These are phyloP conservation scores for Gambelia wislizenii DNA, from an alignment of 2,797 vertebrate species.

Conservation along the genomic window DNA sequence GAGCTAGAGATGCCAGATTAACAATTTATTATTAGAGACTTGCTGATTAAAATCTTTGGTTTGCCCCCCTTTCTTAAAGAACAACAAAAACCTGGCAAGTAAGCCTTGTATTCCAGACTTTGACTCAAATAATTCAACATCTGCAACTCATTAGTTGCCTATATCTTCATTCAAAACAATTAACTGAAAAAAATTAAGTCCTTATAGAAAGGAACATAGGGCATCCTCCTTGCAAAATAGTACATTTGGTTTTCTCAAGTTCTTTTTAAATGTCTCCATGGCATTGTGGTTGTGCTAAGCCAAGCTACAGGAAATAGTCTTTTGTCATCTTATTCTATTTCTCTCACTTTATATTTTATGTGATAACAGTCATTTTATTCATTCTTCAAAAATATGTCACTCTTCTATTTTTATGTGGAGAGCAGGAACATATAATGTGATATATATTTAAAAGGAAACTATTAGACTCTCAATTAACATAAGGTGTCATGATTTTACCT, in stretches of 20 bases:
- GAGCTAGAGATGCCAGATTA: constrained; percentile 75
- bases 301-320: constrained; percentile 26
- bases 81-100: constrained; percentile 55
- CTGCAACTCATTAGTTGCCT: constrained; percentile 67
- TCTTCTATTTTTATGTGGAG: not conserved
- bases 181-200: constrained; percentile 69
- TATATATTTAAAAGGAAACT: no score
- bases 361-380: not conserved
- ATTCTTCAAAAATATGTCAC: not conserved
- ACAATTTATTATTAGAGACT: constrained; percentile 44
- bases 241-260: constrained; percentile 46
- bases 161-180: constrained; percentile 65
- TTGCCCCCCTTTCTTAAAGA: constrained; percentile 3
- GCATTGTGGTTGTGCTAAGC: constrained; percentile 19
- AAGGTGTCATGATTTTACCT: not conserved
- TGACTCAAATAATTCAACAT: constrained; percentile 62
- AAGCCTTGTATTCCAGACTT: constrained; percentile 56
- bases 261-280: constrained; percentile 52
- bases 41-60: constrained; percentile 40
- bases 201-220: constrained; percentile 51
- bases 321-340: constrained; percentile 20
- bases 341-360: constrained; percentile 1
- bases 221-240: constrained; percentile 33
- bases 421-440: not conserved
- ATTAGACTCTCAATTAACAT: not conserved